Evolutionary conservation across 2,888 invertebrate species (phyloP).

Genomic region (Drepana falcataria): DNA sequence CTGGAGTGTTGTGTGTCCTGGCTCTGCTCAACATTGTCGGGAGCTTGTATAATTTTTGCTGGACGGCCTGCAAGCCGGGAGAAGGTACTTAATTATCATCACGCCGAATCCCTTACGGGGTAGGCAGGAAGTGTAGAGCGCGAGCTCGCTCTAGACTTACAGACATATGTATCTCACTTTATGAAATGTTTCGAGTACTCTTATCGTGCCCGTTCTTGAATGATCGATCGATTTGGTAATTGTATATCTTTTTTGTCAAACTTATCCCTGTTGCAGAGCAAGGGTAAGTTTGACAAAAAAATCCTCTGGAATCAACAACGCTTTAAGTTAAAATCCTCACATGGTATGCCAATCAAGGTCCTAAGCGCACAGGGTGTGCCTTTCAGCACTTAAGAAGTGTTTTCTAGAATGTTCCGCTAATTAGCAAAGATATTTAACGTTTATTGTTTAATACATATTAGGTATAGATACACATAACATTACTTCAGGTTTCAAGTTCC

Average conservation of each 20-base stretch:
- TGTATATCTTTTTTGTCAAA: not conserved
- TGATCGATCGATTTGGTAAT: not conserved
- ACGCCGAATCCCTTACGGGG: no score
- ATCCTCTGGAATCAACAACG: no score
- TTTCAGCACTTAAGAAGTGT: no score
- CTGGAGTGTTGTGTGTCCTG: constrained; percentile 17
- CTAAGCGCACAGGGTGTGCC: no score
- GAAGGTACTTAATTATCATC: constrained; percentile 3
- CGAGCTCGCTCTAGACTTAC: no score
- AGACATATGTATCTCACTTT: not conserved
- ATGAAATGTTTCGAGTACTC: not conserved
- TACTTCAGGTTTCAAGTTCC: constrained; percentile 9
- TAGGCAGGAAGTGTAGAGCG: no score
- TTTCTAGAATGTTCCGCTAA: no score
- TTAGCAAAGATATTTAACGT: not conserved
- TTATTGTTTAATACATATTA: constrained; percentile 3
- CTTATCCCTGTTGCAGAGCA: no score
- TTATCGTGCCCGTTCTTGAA: no score
- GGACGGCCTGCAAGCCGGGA: not conserved
- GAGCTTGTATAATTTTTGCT: constrained; percentile 17
- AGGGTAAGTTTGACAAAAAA: no score
- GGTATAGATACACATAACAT: not conserved
- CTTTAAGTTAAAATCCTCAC: no score
- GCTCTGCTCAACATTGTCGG: constrained; percentile 23
- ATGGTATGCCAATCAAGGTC: no score